phyloP scores from a whole-genome alignment of 2,888 invertebrate species.

The Chaetogeoica ovagalla region DNA sequence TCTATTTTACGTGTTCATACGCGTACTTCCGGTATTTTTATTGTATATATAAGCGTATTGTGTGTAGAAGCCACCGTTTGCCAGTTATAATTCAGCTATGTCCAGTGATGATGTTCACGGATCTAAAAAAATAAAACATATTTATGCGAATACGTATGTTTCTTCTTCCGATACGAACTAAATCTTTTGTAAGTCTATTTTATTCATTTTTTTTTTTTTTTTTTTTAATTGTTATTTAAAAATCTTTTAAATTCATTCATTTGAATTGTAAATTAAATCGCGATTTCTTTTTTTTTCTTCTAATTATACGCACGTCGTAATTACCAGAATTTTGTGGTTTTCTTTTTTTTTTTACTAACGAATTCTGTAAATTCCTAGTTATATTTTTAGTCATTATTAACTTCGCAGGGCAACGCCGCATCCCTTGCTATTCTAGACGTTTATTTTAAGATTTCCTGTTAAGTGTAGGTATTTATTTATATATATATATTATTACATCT shows the following conservation, averaged over 20 bases:
- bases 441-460: conserved; percentile 50
- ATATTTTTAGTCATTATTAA: conserved; percentile 22
- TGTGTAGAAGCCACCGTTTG: not conserved
- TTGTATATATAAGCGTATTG: conserved; percentile 21
- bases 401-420: conserved; percentile 10
- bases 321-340: not conserved
- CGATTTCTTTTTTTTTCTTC: not conserved
- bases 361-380: conserved; percentile 11
- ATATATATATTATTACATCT: not conserved
- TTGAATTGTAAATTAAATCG: not conserved
- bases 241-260: not conserved
- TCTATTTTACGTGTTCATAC: conserved; percentile 45
- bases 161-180: not conserved
- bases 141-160: not conserved
- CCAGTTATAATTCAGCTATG: conserved; percentile 31
- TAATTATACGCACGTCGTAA: not conserved
- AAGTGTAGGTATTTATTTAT: not conserved
- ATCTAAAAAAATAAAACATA: conserved; percentile 1
- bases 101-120: conserved; percentile 34
- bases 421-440: conserved; percentile 44
- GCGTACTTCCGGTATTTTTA: conserved; percentile 45
- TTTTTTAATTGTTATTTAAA: not conserved
- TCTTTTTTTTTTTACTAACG: no score
- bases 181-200: conserved; percentile 35
- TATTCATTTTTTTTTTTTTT: not conserved